Base-by-base conservation (phyloP, 2,113 vertebrate genomes). In the Tragelaphus scriptus region DNA sequence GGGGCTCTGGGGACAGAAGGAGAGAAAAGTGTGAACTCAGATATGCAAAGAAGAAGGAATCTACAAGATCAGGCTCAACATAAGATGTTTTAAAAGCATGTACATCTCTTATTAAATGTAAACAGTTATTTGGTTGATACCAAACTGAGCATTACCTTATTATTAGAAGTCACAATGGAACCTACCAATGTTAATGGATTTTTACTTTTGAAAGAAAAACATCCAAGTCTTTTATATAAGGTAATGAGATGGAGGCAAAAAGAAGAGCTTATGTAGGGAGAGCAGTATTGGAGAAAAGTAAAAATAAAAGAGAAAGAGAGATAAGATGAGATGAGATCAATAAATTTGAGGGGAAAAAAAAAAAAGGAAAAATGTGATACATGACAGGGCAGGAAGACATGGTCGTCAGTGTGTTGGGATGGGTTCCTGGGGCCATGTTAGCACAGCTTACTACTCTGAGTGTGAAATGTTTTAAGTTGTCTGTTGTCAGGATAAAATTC, bases 131-230 rank as follows among this genome's bases (percentile, higher is more conserved):
- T 30, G 17, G 85, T 40, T 82, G 82, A 68, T 84, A 65, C 10
- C 36, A 94, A 82, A 63, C 0, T 36, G 36, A 82, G 6, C 16
- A 30, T 65, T 56, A 53, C 14, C 32, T 85, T 96, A 79, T 26
- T 47, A 81, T 63, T 49, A 61, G 25, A 95, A 51, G 36, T 49
- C 47, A 80, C 14, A 49, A 30, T 25, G 5, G 4, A 65, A 85
- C 79, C n/a, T 19, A 30, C 1, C n/a, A 47, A 56, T 28, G 1
- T 30, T 68, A 65, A 40, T 51, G 30, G 40, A 3, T 3, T 44
- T 63, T 92, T 61, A 51, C 61, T 97, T 84, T 51, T 86, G 36
- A 61, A 90, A 55, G 25, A 92, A 90, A 95, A 87, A 51, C 30
- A 56, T 11, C 26, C 28, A 25, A 79, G 21, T 80, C n/a, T 80